A percentile compares a stretch with the other conserved stretches of the same genome.
phyloP scores from a whole-genome alignment of 2,888 invertebrate genomes.

The Nomada ferruginata region DNA sequence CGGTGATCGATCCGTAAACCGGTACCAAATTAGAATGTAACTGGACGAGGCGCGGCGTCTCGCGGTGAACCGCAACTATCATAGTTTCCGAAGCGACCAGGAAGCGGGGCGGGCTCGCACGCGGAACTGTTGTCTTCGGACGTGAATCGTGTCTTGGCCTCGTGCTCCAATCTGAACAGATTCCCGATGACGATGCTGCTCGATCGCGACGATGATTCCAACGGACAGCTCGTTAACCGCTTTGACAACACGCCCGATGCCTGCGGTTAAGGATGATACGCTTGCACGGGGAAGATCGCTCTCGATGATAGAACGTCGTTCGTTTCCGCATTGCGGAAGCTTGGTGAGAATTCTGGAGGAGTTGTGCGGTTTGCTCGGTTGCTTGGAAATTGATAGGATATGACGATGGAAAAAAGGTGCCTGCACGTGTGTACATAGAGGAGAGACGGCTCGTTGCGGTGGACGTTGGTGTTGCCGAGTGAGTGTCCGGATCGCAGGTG shows the following conservation, averaged over 20 bases:
- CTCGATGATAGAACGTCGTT: conserved; percentile 2
- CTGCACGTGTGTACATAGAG: neutral
- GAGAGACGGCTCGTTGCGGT: too few relatives aligned
- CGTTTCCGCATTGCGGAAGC: conserved; percentile 59
- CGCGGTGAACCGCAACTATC: conserved; percentile 55
- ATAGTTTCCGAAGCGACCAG: conserved; percentile 33
- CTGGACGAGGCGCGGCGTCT: conserved; percentile 40
- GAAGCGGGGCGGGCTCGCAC: conserved; percentile 35
- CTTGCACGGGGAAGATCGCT: conserved; percentile 17
- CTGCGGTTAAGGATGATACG: conserved; percentile 63
- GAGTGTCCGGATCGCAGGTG: too few relatives aligned
- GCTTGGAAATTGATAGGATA: conserved; percentile 15
- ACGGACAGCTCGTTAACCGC: conserved; percentile 56
- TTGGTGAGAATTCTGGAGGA: neutral
- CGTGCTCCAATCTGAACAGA: neutral
- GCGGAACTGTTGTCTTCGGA: conserved; percentile 8
- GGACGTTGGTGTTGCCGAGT: neutral
- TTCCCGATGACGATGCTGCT: conserved; percentile 22
- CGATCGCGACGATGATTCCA: conserved; percentile 48
- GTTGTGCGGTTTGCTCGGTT: conserved; percentile 14
- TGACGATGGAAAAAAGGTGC: neutral
- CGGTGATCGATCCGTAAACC: conserved; percentile 51
- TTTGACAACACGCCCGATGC: conserved; percentile 42
- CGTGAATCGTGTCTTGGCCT: conserved; percentile 5
- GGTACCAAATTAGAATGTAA: conserved; percentile 60